Evolutionary conservation across 1,140 invertebrate genomes (phyloP).

Genomic region (Acyrthosiphon pisum): DNA sequence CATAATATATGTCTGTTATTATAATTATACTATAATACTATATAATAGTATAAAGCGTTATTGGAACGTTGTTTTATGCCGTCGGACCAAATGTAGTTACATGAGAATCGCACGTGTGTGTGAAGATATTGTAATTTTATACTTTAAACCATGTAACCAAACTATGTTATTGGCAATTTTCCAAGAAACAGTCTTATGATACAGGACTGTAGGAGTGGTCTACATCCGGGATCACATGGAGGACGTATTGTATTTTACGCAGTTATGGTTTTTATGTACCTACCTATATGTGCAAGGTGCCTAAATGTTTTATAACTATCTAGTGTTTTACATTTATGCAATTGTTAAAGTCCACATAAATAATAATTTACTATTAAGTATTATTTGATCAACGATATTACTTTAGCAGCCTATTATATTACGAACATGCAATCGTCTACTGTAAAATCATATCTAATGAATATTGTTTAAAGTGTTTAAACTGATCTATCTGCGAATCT

Average conservation of each 20-base stretch:
- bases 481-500: background rate
- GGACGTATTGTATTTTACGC: background rate
- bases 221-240: background rate
- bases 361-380: background rate
- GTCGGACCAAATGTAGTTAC: background rate
- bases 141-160: background rate
- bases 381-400: background rate
- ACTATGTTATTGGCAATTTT: background rate
- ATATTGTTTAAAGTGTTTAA: background rate
- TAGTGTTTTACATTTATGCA: background rate
- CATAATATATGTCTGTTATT: background rate
- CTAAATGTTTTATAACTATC: background rate
- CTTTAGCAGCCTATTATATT: background rate
- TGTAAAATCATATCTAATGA: background rate
- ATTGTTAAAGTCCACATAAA: background rate
- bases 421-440: background rate
- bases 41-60: background rate
- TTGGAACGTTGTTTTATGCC: background rate
- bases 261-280: background rate
- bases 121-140: background rate
- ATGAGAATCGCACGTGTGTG: background rate
- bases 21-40: background rate
- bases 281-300: background rate
- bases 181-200: background rate
- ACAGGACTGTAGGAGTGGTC: background rate